Evolutionary conservation across 2,113 vertebrate genomes (phyloP).

Genomic region (Tylochromis polylepis): DNA sequence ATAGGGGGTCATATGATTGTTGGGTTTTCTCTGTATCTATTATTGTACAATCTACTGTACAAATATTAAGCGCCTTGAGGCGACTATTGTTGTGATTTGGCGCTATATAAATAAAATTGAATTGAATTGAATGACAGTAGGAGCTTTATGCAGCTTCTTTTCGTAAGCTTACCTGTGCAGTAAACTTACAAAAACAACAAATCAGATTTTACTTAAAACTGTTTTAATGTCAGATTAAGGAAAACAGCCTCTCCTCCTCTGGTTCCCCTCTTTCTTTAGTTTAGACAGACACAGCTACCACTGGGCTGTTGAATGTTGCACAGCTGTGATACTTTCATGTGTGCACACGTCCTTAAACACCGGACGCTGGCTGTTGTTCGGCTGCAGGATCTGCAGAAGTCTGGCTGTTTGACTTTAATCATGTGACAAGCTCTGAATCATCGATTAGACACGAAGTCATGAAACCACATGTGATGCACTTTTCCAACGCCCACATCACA

Average conservation of each 20-base stretch:
- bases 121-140: too few species aligned
- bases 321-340: background rate
- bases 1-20: too few species aligned
- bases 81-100: too few species aligned
- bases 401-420: background rate
- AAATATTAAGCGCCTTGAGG: too few species aligned
- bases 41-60: too few species aligned
- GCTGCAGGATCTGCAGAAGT: background rate
- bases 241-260: background rate
- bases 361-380: background rate
- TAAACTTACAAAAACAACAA: fast-evolving
- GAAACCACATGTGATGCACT: slow-evolving; percentile 26
- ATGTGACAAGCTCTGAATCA: slow-evolving; percentile 49
- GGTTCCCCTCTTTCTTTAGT: background rate
- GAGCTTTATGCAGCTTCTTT: background rate
- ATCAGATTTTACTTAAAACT: background rate
- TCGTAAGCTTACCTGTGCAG: background rate
- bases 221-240: fast-evolving
- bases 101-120: too few species aligned
- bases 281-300: background rate
- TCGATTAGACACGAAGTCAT: background rate
- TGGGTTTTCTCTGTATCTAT: too few species aligned
- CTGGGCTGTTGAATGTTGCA: slow-evolving; percentile 54
- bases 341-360: background rate
- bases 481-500: background rate